These are phyloP conservation scores for Homarus americanus DNA, from an alignment of 1,140 invertebrate species.

Conservation along the genomic window DNA sequence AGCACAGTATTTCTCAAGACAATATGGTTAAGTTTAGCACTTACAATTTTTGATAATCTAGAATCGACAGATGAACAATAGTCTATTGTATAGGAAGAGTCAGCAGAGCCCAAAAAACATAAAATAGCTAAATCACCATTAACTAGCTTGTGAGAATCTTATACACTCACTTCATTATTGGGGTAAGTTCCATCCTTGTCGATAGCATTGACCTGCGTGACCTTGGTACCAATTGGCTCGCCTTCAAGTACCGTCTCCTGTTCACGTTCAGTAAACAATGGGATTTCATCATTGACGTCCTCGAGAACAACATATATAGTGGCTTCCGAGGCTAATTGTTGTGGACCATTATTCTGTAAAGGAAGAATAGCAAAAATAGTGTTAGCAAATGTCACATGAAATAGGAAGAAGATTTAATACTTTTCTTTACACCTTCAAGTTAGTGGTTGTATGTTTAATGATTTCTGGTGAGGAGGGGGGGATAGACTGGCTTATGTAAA, in stretches of 20 bases:
- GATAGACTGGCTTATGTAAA: no score
- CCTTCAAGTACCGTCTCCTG: conserved; percentile 96
- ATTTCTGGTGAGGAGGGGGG: no score
- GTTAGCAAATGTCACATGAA: no score
- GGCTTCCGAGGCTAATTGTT: conserved; percentile 95
- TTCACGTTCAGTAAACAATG: conserved; percentile 94
- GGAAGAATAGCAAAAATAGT: conserved; percentile 45
- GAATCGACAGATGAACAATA: no score
- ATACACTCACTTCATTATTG: conserved; percentile 89
- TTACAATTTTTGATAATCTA: no score
- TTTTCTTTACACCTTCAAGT: no score
- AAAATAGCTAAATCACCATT: neutral
- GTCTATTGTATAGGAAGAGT: no score
- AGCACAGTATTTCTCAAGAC: no score
- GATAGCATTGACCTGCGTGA: conserved; percentile 96
- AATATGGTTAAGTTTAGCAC: no score
- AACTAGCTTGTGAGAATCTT: neutral
- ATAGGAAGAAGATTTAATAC: no score
- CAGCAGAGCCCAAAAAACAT: no score
- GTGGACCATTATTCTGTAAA: conserved; percentile 93
- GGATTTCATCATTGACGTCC: conserved; percentile 98
- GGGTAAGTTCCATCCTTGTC: conserved; percentile 97
- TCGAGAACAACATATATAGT: conserved; percentile 95
- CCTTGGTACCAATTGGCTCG: conserved; percentile 94
- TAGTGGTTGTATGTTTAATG: no score